Evolutionary conservation across 2,113 vertebrate genomes (phyloP), one percentile per base, ranked within the genome.

Genomic region (Tympanuchus pallidicinctus): DNA sequence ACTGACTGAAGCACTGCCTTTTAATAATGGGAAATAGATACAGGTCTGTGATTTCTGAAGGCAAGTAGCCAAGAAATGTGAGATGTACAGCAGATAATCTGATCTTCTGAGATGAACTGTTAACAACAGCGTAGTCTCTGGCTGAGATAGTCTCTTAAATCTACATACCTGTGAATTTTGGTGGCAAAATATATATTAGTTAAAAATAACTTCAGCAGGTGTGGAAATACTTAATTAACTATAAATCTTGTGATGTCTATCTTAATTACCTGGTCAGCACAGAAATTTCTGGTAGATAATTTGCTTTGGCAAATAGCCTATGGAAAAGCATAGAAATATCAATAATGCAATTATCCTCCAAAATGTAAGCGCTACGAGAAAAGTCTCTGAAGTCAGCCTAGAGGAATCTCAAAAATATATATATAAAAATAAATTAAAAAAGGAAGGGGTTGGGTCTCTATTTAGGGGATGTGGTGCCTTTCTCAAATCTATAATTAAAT

Each of bases 321-420:
- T 6, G 86, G 54, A 61, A 89, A 86, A 60, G 56, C 1, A 11
- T 4, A 56, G 21, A 13, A 86, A 30, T 42, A 73, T 5, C 82
- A 17, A 36, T 69, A 83, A 60, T 11, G 4, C 10, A 83, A 73
- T 64, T n/a, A 5, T 0, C 1, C 4, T 13, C 54, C 8, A 2
- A 12, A 79, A 20, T 5, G 5, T 48, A 64, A 1, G 1, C 34
- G 7, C 36, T 87, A 47, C 60, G 83, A 56, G 4, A 18, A 70
- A 77, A 13, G 40, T 77, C 76, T 73, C 56, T 77, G 6, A 83
- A 72, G 38, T 36, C 8, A 60, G 47, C 4, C 34, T 48, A 88
- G 75, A 79, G 10, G 14, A 59, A 63, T n/a, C 22, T 66, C 30
- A 7, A 20, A 72, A 57, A n/a, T 10, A 38, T 38, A 38, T 38